phyloP scores from a whole-genome alignment of 2,888 invertebrate species.

The Drosophila emarginata region DNA sequence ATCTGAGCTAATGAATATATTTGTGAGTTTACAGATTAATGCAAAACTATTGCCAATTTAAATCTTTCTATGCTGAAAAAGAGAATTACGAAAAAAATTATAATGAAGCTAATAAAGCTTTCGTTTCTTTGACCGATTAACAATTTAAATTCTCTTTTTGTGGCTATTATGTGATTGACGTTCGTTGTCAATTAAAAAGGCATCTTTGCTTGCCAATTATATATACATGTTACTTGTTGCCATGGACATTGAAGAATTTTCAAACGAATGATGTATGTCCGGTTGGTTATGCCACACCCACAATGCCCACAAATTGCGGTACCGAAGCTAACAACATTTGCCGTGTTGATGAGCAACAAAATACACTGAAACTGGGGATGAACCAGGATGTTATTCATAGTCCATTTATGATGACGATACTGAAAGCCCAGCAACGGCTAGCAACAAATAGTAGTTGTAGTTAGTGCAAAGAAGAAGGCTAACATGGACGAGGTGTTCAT shows the following conservation, averaged over 20 bases:
- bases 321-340: conserved; percentile 69
- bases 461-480: conserved; percentile 25
- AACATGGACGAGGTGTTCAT: conserved; percentile 53
- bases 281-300: conserved; percentile 76
- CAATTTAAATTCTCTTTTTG: too few species aligned
- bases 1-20: background rate
- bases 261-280: conserved; percentile 71
- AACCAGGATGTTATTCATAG: conserved; percentile 21
- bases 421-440: conserved; percentile 57
- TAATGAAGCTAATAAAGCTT: too few species aligned
- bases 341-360: conserved; percentile 66
- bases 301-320: conserved; percentile 78
- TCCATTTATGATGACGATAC: conserved; percentile 53
- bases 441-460: conserved; percentile 3
- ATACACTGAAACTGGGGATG: conserved; percentile 21
- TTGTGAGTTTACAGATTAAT: too few species aligned
- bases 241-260: conserved; percentile 48
- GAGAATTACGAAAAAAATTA: too few species aligned
- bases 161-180: too few species aligned
- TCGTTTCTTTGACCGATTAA: too few species aligned
- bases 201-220: background rate
- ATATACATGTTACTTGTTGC: background rate
- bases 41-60: too few species aligned
- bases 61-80: too few species aligned
- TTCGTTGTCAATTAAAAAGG: too few species aligned